Percentiles rank a stretch among this genome's conserved stretches.
Evolutionary conservation across 2,888 invertebrate species (phyloP).

Genomic region (Incurvaria masculella): DNA sequence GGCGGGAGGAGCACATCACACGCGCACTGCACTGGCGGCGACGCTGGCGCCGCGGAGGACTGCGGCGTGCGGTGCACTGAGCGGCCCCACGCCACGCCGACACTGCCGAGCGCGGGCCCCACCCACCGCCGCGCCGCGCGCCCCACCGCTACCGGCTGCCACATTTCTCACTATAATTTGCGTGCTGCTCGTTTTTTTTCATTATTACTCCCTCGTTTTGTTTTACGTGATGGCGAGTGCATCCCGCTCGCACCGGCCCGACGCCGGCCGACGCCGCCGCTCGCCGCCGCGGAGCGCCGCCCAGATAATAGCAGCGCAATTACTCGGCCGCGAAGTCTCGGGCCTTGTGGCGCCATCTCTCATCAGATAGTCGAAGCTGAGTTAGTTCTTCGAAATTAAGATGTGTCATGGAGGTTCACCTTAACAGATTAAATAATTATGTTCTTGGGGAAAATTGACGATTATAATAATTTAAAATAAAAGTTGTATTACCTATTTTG

Average conservation of each 20-base stretch:
- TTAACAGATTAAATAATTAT: too few relatives aligned
- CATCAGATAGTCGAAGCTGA: slow-evolving; percentile 33
- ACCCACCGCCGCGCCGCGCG: slow-evolving; percentile 32
- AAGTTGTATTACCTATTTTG: too few relatives aligned
- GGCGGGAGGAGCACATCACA: slow-evolving; percentile 3
- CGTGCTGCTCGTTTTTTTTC: slow-evolving; percentile 55
- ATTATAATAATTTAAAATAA: too few relatives aligned
- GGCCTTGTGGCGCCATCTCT: slow-evolving; percentile 42
- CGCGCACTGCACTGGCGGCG: slow-evolving; percentile 3
- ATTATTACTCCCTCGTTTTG: slow-evolving; percentile 58
- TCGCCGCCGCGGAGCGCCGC: slow-evolving; percentile 52
- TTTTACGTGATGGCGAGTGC: slow-evolving; percentile 58
- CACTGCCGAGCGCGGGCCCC: slow-evolving; percentile 28
- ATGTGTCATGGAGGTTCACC: too few relatives aligned
- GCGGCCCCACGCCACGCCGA: slow-evolving; percentile 2
- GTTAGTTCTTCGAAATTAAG: too few relatives aligned
- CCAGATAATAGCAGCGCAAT: slow-evolving; percentile 55
- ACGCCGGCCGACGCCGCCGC: slow-evolving; percentile 56
- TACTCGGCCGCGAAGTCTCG: slow-evolving; percentile 27
- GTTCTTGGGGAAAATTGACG: too few relatives aligned
- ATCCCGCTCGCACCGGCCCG: slow-evolving; percentile 58
- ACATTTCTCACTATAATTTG: slow-evolving; percentile 59
- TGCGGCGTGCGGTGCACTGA: slow-evolving; percentile 11
- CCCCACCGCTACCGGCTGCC: slow-evolving; percentile 58
- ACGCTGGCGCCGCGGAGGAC: slow-evolving; percentile 10